Conservation (phyloP, 2,113 vertebrate genomes). For the Rhinolophus sinicus region DNA sequence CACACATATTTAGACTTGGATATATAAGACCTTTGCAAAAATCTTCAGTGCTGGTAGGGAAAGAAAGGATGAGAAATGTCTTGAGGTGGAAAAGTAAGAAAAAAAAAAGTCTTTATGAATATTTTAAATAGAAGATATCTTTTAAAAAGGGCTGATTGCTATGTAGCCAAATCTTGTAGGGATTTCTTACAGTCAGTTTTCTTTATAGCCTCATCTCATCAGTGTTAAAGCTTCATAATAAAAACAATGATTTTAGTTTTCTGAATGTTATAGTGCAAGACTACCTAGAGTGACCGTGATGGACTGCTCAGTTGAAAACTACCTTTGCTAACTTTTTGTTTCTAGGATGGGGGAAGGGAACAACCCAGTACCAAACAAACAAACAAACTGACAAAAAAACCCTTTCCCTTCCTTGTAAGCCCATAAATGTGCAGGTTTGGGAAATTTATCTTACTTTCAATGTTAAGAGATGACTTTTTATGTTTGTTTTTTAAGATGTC, state of each 20-base stretch:
- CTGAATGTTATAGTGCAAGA: neutral
- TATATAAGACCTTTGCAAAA: conserved; percentile 4
- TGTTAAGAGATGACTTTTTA: neutral
- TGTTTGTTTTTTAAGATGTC: neutral
- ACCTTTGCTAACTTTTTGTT: conserved; percentile 26
- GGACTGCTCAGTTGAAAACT: neutral
- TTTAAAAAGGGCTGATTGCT: conserved; percentile 39
- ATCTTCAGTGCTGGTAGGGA: neutral
- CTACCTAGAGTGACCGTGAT: neutral
- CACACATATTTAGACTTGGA: neutral
- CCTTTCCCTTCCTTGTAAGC: neutral
- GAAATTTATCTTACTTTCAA: conserved; percentile 18
- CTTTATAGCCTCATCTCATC: conserved; percentile 9
- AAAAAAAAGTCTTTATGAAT: conserved; percentile 39
- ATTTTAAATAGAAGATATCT: conserved; percentile 39
- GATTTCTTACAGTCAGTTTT: conserved; percentile 16
- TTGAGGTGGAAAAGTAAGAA: conserved; percentile 26
- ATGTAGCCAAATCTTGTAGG: neutral
- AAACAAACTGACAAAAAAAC: neutral
- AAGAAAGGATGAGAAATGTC: neutral
- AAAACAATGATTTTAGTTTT: conserved; percentile 6
- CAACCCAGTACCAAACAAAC: neutral
- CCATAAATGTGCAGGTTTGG: neutral
- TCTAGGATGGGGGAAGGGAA: neutral
- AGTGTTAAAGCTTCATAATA: conserved; percentile 34